phyloP scores from a whole-genome alignment of 2,797 vertebrate species.

The Chromis chromis region DNA sequence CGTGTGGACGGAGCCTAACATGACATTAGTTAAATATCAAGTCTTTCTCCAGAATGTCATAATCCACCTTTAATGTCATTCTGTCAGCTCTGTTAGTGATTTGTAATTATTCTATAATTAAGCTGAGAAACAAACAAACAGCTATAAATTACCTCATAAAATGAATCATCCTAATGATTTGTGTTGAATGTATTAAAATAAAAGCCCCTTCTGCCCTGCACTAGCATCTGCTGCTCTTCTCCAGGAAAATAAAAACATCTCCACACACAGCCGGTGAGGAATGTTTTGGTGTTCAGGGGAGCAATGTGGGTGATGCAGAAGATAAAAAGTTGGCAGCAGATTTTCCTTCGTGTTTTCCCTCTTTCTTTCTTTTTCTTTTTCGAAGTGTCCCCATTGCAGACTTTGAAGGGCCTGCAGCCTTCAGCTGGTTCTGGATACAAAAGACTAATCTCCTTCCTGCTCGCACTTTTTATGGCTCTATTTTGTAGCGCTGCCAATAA shows the following conservation, averaged over 20 bases:
- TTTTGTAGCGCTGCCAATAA: slow-evolving; percentile 36
- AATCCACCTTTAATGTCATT: background rate
- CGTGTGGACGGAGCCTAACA: too few relatives aligned
- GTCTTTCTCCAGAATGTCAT: too few relatives aligned
- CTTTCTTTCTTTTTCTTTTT: background rate
- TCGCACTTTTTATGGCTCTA: slow-evolving; percentile 26
- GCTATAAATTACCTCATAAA: too few relatives aligned
- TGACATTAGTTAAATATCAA: too few relatives aligned
- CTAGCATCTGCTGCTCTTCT: background rate
- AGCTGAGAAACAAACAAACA: background rate
- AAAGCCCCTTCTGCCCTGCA: background rate
- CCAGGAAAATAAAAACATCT: background rate
- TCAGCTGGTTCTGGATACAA: slow-evolving; percentile 29
- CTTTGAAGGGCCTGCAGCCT: slow-evolving; percentile 10
- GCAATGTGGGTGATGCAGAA: background rate
- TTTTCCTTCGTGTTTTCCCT: background rate
- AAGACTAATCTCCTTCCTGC: slow-evolving; percentile 36
- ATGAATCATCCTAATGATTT: too few relatives aligned
- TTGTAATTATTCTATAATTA: background rate
- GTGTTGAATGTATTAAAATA: background rate
- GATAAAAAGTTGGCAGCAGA: slow-evolving; percentile 1
- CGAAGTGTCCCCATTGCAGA: slow-evolving; percentile 5
- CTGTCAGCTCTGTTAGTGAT: background rate
- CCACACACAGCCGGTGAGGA: background rate
- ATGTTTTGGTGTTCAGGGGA: background rate